Evolutionary conservation across 2,888 invertebrate genomes (phyloP).

Genomic region (Stenoptilia bipunctidactyla): DNA sequence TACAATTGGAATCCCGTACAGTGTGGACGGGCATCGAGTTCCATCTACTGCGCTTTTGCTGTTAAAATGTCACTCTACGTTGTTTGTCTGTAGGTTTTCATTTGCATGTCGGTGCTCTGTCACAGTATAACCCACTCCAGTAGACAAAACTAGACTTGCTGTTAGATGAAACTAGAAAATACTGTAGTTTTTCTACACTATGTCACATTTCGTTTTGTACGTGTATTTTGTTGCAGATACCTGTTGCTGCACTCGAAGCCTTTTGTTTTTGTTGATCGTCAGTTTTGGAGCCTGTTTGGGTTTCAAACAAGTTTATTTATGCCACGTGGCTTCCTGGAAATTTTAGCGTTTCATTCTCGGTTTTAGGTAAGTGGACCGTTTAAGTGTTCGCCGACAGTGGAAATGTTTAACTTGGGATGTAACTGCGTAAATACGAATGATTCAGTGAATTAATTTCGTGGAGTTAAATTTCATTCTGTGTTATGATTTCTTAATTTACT

Average conservation of each 20-base stretch:
- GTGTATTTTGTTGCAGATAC: conserved; percentile 19
- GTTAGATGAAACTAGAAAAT: too few species aligned
- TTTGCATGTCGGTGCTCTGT: background rate
- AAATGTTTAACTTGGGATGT: too few species aligned
- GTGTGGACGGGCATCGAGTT: background rate
- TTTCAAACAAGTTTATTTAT: conserved; percentile 22
- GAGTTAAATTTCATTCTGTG: too few species aligned
- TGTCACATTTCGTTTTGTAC: conserved; percentile 18
- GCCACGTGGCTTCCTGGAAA: conserved; percentile 13
- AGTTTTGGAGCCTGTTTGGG: conserved; percentile 23
- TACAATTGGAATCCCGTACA: conserved; percentile 6
- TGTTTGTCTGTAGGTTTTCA: background rate
- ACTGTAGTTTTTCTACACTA: too few species aligned
- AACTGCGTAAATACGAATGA: too few species aligned
- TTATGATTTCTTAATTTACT: too few species aligned
- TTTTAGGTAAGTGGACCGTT: conserved; percentile 1
- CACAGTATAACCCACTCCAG: background rate
- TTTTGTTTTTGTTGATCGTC: conserved; percentile 56
- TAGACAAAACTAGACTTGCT: too few species aligned
- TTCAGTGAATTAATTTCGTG: too few species aligned
- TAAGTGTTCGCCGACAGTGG: too few species aligned
- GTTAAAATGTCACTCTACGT: background rate
- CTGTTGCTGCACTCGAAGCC: conserved; percentile 34
- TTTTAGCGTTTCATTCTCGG: background rate
- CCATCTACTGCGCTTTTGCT: background rate